A percentile compares a stretch with the other conserved stretches of the same genome.
phyloP scores from a whole-genome alignment of 2,797 vertebrate genomes.

The Galaxias olidus region DNA sequence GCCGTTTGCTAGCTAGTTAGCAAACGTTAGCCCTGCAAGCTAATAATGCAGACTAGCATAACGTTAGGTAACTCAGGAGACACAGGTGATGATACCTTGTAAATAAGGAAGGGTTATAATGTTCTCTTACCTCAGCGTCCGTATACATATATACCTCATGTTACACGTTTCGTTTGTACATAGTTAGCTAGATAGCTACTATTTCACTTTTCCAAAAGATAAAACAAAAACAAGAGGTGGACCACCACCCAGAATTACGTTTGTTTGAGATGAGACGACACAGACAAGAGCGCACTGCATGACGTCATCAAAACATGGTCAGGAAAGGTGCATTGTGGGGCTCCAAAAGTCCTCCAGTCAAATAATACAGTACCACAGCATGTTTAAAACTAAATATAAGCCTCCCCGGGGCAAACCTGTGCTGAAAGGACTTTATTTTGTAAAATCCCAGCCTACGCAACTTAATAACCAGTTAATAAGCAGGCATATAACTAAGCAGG shows the following conservation, averaged over 20 bases:
- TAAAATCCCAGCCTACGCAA: too few relatives aligned
- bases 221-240: constrained; percentile 1
- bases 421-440: too few relatives aligned
- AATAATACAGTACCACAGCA: too few relatives aligned
- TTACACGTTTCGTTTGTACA: neutral
- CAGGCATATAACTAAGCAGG: too few relatives aligned
- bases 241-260: constrained; percentile 42
- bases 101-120: too few relatives aligned
- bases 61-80: neutral
- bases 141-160: too few relatives aligned
- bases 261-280: neutral
- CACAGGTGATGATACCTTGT: too few relatives aligned
- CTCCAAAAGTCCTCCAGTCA: constrained; percentile 50
- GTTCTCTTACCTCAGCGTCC: too few relatives aligned
- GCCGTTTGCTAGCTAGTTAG: constrained; percentile 4
- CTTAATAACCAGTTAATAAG: too few relatives aligned
- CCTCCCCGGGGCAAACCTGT: too few relatives aligned
- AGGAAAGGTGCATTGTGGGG: constrained; percentile 70
- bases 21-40: neutral
- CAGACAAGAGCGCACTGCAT: constrained; percentile 24
- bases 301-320: constrained; percentile 72
- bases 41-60: neutral
- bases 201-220: neutral
- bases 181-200: neutral
- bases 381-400: too few relatives aligned